Conservation (phyloP, 2,888 invertebrate genomes). For the Yponomeuta malinellus region DNA sequence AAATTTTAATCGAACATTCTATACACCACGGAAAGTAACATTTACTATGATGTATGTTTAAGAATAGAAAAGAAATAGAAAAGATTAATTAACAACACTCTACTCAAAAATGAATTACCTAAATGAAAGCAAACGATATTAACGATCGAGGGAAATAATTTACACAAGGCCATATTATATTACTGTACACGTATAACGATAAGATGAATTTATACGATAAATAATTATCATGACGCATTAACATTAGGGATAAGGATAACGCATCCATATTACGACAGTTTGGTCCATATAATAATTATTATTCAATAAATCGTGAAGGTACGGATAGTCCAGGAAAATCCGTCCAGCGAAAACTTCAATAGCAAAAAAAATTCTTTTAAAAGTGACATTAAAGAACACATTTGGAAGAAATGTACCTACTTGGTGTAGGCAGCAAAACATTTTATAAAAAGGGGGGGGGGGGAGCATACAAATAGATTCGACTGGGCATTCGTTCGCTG, state of each 20-base stretch:
- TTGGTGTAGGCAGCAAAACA: not conserved
- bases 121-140: constrained; percentile 55
- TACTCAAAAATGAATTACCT: constrained; percentile 30
- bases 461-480: not conserved
- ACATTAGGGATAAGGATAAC: constrained; percentile 69
- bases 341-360: constrained; percentile 13
- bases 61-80: constrained; percentile 25
- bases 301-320: constrained; percentile 57
- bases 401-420: constrained; percentile 3
- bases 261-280: constrained; percentile 72
- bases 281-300: constrained; percentile 75
- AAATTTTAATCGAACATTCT: constrained; percentile 38
- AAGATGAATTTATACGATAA: constrained; percentile 70
- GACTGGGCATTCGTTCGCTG: constrained; percentile 31
- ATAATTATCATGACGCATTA: constrained; percentile 61
- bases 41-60: constrained; percentile 32
- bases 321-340: constrained; percentile 13
- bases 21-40: constrained; percentile 46
- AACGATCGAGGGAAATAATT: constrained; percentile 64
- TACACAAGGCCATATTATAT: constrained; percentile 74
- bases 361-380: not conserved
- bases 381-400: not conserved
- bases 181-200: constrained; percentile 73
- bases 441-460: not conserved
- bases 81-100: constrained; percentile 25